Evolutionary conservation across 2,113 vertebrate genomes (phyloP).

Genomic region (Pogonocichla stellata): DNA sequence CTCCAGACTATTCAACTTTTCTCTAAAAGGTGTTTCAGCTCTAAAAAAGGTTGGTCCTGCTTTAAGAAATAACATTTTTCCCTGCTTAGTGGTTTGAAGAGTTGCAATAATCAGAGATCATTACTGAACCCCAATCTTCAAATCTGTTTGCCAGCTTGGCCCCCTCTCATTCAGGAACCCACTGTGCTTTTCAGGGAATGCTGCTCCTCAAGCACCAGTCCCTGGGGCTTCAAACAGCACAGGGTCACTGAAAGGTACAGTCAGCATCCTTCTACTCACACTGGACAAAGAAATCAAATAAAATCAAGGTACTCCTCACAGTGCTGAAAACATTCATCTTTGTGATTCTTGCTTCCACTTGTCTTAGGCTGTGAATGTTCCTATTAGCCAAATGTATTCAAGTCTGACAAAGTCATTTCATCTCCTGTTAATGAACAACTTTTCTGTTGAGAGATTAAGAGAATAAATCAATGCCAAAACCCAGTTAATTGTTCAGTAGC

Average conservation of each 20-base stretch:
- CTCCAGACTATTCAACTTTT: not conserved
- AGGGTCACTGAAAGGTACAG: not conserved
- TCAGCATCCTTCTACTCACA: not conserved
- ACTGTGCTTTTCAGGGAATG: not conserved
- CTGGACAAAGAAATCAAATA: not conserved
- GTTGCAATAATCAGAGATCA: constrained; percentile 1
- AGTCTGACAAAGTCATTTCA: not conserved
- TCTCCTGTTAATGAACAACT: not conserved
- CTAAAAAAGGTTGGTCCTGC: not conserved
- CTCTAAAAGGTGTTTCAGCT: not conserved
- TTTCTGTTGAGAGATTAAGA: not conserved
- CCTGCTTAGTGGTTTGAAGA: not conserved
- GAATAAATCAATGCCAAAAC: not conserved
- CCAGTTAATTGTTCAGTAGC: not conserved
- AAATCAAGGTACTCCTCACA: not conserved
- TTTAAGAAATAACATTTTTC: not conserved
- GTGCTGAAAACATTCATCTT: not conserved
- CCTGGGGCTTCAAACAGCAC: not conserved
- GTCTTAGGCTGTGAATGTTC: not conserved
- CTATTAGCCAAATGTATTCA: not conserved
- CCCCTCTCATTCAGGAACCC: not conserved
- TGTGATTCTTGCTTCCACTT: not conserved
- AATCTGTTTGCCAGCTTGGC: not conserved
- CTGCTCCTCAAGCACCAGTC: not conserved
- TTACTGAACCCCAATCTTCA: not conserved